Evolutionary conservation across 2,113 vertebrate species (phyloP), one percentile per base, ranked within the genome.

Genomic region (Tor tambroides): DNA sequence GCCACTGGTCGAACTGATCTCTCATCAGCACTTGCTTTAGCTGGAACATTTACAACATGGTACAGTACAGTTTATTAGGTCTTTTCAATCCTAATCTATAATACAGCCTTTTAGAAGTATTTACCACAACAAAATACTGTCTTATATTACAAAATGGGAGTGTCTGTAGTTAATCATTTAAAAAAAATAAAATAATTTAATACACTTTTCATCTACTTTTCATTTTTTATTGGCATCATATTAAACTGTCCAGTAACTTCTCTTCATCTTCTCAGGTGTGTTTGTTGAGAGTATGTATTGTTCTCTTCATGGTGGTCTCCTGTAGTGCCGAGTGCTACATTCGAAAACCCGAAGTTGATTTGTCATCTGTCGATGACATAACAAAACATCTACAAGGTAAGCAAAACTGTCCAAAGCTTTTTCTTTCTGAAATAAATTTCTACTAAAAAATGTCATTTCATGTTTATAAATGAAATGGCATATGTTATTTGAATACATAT

Each of bases 91-190:
- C 3, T 61, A 3, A 61, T 61, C 21, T 61, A 41, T 14, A n/a
- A 71, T 72, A 41, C 21, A 74, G 9, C 8, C 32, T 23, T 72
- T 72, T 23, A 72, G 9, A 72, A 11, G 4, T 38, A 17, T 69
- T 69, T 69, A 69, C 65, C 1, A 69, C 65, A 69, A 69, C 14
- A 32, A 71, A 71, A 71, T 71, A 71, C 30, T n/a, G n/a, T n/a
- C n/a, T n/a, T n/a, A n/a, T n/a, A n/a, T n/a, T n/a, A n/a, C n/a
- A n/a, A n/a, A n/a, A n/a, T n/a, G n/a, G n/a, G n/a, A n/a, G n/a
- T n/a, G n/a, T n/a, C n/a, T 75, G 38, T 15, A 26, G n/a, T 72
- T 72, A 35, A 23, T 23, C 10, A 35, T 38, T 71, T 11, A 38
- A 23, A n/a, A n/a, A n/a, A n/a, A n/a, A n/a, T n/a, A n/a, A n/a